Percentiles rank a stretch among this genome's conserved stretches.
Evolutionary conservation across 2,113 vertebrate species (phyloP).

Genomic region (Ceuthmochares aereus): DNA sequence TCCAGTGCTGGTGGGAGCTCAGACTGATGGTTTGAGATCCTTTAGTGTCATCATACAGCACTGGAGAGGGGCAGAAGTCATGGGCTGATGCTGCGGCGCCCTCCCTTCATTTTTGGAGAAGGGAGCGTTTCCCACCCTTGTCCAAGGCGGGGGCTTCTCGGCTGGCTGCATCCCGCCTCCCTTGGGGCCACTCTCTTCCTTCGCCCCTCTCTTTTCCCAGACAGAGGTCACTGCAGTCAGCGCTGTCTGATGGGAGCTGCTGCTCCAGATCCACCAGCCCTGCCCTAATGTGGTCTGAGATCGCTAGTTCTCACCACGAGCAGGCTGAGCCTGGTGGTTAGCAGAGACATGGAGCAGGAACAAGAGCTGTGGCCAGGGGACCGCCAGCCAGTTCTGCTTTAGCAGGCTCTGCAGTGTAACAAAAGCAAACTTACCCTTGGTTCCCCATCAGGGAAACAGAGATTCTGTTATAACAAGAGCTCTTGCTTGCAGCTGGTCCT

Average conservation of each 20-base stretch:
- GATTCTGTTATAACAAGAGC: not conserved
- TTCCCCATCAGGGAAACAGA: not conserved
- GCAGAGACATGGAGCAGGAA: not conserved
- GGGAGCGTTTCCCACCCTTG: constrained; percentile 1
- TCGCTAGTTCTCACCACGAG: not conserved
- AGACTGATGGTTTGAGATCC: not conserved
- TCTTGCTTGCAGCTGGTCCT: not conserved
- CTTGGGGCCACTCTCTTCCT: not conserved
- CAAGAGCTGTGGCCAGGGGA: not conserved
- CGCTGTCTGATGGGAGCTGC: constrained; percentile 50
- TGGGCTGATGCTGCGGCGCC: not conserved
- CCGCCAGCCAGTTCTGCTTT: not conserved
- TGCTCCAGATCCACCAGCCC: not conserved
- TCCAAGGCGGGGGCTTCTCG: not conserved
- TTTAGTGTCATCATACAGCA: not conserved
- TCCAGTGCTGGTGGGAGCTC: not conserved
- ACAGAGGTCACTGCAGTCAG: constrained; percentile 56
- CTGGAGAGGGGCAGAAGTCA: not conserved
- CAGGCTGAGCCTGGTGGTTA: not conserved
- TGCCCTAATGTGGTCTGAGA: not conserved
- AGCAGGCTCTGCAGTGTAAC: not conserved
- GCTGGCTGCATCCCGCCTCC: constrained; percentile 19
- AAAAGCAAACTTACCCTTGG: not conserved
- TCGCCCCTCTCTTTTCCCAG: constrained; percentile 34
- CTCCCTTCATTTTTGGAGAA: not conserved